Conservation (phyloP, 1,140 invertebrate species). For the Drosophila bocki region DNA sequence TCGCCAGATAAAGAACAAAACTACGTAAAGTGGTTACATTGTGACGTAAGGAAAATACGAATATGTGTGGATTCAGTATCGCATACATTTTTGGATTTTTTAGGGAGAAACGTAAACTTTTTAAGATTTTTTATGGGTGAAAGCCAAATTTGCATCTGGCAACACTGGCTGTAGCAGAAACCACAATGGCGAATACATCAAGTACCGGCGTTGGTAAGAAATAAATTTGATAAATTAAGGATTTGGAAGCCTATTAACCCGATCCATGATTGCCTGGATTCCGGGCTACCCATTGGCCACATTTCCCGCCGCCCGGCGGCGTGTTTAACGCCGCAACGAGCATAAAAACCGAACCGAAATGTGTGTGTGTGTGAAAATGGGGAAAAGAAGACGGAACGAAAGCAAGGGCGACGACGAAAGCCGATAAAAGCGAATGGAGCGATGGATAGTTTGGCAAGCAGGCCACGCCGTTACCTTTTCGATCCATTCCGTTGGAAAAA, state of each 20-base stretch:
- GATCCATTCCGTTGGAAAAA: slow-evolving; percentile 17
- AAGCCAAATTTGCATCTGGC: background rate
- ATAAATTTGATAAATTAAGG: slow-evolving; percentile 69
- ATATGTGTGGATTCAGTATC: no score
- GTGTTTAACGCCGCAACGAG: slow-evolving; percentile 14
- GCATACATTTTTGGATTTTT: no score
- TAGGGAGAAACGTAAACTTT: no score
- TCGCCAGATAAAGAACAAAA: no score
- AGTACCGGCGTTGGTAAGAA: slow-evolving; percentile 85
- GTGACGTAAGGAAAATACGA: background rate
- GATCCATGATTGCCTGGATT: slow-evolving; percentile 18
- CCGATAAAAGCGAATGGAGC: slow-evolving; percentile 62
- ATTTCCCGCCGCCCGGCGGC: slow-evolving; percentile 17
- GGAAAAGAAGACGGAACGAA: slow-evolving; percentile 58
- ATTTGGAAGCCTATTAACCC: slow-evolving; percentile 55
- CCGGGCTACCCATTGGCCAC: slow-evolving; percentile 11
- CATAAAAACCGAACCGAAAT: slow-evolving; percentile 22
- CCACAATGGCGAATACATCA: slow-evolving; percentile 85
- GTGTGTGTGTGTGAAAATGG: slow-evolving; percentile 66
- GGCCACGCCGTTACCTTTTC: slow-evolving; percentile 34
- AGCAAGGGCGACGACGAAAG: slow-evolving; percentile 59
- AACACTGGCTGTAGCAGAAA: slow-evolving; percentile 60
- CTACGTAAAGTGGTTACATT: no score
- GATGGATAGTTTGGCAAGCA: slow-evolving; percentile 35
- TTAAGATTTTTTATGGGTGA: no score